Conservation (phyloP, 2,113 vertebrate species). For the Fulica atra region DNA sequence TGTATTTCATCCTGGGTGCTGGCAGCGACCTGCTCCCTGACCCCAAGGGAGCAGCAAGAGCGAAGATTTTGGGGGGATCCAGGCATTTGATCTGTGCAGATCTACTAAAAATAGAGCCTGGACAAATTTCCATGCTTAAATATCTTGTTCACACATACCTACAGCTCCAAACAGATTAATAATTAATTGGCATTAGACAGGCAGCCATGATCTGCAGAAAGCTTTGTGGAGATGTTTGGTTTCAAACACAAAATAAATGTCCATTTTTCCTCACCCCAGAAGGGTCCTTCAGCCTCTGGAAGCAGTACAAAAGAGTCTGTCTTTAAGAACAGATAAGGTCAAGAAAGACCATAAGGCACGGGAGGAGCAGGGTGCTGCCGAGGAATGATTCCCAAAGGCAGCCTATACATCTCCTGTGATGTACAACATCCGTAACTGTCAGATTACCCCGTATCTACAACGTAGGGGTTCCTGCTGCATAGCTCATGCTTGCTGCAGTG, state of each 20-base stretch:
- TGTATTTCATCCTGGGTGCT: background rate
- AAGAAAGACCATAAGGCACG: background rate
- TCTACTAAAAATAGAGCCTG: background rate
- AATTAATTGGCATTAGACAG: background rate
- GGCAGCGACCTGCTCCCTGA: accelerated
- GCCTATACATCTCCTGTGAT: background rate
- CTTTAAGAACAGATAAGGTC: background rate
- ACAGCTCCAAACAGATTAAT: background rate
- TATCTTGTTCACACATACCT: background rate
- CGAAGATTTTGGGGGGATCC: background rate
- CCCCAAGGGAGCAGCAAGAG: accelerated
- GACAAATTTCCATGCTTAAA: background rate
- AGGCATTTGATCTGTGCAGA: background rate
- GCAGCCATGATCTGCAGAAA: background rate
- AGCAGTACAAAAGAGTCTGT: background rate
- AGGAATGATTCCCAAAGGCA: background rate
- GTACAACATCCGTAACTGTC: accelerated
- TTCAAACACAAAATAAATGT: background rate
- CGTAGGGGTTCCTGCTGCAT: background rate
- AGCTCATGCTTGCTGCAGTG: background rate
- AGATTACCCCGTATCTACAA: background rate
- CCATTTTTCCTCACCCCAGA: background rate
- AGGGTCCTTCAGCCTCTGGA: background rate
- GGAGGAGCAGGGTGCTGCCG: background rate
- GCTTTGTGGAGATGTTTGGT: background rate